Conservation (phyloP, 2,113 vertebrate species). For the Paedocypris sp. region DNA sequence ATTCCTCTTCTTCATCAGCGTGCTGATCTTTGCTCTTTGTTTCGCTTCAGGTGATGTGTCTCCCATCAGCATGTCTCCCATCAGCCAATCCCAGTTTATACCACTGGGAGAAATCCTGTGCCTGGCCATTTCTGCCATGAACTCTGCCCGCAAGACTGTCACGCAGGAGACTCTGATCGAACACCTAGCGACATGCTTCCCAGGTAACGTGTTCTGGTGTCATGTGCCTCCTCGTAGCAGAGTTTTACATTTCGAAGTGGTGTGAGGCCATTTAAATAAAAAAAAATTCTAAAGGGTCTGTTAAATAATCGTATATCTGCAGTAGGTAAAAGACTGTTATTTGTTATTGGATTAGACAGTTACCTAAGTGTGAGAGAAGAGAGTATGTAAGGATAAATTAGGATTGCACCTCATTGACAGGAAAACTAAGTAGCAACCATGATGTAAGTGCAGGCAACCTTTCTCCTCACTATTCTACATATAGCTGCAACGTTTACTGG, state of each 20-base stretch:
- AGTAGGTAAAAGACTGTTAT: neutral
- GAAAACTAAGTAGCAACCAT: slow-evolving; percentile 8
- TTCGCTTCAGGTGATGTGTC: slow-evolving; percentile 89
- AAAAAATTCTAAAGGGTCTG: no score
- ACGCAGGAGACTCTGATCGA: slow-evolving; percentile 95
- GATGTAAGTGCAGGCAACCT: slow-evolving; percentile 20
- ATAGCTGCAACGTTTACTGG: neutral
- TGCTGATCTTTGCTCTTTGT: slow-evolving; percentile 36
- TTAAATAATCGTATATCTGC: neutral
- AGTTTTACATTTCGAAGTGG: no score
- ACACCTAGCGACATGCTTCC: slow-evolving; percentile 92
- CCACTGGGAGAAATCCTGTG: slow-evolving; percentile 96
- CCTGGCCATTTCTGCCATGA: slow-evolving; percentile 97
- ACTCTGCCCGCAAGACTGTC: slow-evolving; percentile 90
- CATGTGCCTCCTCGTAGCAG: no score
- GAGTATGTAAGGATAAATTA: slow-evolving; percentile 4
- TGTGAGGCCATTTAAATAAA: neutral
- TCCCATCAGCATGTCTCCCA: slow-evolving; percentile 98
- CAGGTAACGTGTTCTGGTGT: slow-evolving; percentile 69
- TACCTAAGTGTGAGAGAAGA: neutral
- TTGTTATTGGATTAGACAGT: slow-evolving; percentile 3
- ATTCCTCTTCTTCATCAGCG: no score
- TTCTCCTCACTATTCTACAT: neutral
- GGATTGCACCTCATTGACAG: slow-evolving; percentile 13
- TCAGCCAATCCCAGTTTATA: slow-evolving; percentile 98